Conservation (phyloP, 2,797 vertebrate genomes). For the Chromobotia macracanthus region DNA sequence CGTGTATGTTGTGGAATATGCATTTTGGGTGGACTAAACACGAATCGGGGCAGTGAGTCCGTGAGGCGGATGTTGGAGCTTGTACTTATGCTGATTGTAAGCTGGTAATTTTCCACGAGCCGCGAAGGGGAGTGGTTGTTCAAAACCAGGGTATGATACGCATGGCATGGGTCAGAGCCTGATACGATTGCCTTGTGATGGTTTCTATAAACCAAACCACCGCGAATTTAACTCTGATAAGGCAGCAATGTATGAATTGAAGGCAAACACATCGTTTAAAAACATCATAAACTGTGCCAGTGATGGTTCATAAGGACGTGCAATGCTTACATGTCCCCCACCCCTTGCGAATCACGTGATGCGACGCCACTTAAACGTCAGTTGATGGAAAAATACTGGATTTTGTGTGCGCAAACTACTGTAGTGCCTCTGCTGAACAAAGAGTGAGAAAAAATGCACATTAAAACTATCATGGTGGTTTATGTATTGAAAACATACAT, state of each 20-base stretch:
- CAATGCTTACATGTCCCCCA: slow-evolving; percentile 59
- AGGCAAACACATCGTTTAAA: not conserved
- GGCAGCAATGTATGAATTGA: not conserved
- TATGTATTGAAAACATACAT: not conserved
- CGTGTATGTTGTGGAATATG: not conserved
- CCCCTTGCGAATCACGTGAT: slow-evolving; percentile 74
- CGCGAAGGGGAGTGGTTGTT: slow-evolving; percentile 84
- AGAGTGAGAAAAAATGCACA: slow-evolving; percentile 3
- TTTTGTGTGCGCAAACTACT: slow-evolving; percentile 68
- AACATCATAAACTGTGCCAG: slow-evolving; percentile 20
- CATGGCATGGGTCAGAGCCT: slow-evolving; percentile 68
- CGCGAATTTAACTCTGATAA: not conserved
- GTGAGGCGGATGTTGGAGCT: slow-evolving; percentile 46
- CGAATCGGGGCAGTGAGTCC: slow-evolving; percentile 35
- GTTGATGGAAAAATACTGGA: slow-evolving; percentile 89
- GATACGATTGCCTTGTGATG: slow-evolving; percentile 25
- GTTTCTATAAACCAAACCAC: slow-evolving; percentile 15
- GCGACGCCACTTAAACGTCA: slow-evolving; percentile 79
- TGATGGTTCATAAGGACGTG: slow-evolving; percentile 56
- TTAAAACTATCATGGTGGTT: not conserved
- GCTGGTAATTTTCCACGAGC: slow-evolving; percentile 89
- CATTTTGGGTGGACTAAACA: slow-evolving; percentile 14
- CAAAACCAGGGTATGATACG: slow-evolving; percentile 65
- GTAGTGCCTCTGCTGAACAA: slow-evolving; percentile 52
- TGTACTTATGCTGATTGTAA: slow-evolving; percentile 71